These are phyloP conservation scores for Ctenoplectra terminalis DNA, from an alignment of 1,140 invertebrate species.

Conservation along the genomic window DNA sequence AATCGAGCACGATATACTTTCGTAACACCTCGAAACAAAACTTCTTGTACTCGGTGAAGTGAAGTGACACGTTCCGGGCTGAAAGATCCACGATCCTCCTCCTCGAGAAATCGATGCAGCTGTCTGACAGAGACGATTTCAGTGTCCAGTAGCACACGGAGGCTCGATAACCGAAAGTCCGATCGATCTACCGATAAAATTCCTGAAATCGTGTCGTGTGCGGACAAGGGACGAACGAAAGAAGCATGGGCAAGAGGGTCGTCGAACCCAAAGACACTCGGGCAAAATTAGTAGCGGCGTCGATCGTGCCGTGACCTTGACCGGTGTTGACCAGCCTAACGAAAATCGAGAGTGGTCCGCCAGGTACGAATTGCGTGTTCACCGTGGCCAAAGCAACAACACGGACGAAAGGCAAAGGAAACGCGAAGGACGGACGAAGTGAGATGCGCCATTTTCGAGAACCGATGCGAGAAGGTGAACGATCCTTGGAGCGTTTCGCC, in stretches of 20 bases:
- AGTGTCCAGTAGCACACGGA: too few relatives aligned
- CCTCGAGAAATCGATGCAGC: background rate
- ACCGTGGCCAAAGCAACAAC: background rate
- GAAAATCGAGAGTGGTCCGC: constrained; percentile 61
- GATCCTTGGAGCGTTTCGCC: constrained; percentile 69
- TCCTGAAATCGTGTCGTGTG: constrained; percentile 27
- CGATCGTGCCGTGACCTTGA: constrained; percentile 60
- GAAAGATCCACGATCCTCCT: background rate
- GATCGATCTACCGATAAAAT: constrained; percentile 38
- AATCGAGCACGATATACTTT: background rate
- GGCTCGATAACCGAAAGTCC: background rate
- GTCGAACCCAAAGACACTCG: constrained; percentile 58
- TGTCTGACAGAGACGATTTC: background rate
- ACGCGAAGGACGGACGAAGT: constrained; percentile 46
- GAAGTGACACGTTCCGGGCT: background rate
- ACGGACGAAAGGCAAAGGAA: background rate
- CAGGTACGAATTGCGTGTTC: constrained; percentile 1
- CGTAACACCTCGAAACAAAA: background rate
- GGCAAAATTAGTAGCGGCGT: constrained; percentile 56
- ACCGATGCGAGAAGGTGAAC: constrained; percentile 69
- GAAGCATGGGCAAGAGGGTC: constrained; percentile 33
- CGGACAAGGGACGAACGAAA: background rate
- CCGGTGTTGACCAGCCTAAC: constrained; percentile 51
- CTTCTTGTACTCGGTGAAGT: background rate
- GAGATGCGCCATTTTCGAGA: constrained; percentile 69